Evolutionary conservation across 2,888 invertebrate species (phyloP).

Genomic region (Tolmerus cingulatus): DNA sequence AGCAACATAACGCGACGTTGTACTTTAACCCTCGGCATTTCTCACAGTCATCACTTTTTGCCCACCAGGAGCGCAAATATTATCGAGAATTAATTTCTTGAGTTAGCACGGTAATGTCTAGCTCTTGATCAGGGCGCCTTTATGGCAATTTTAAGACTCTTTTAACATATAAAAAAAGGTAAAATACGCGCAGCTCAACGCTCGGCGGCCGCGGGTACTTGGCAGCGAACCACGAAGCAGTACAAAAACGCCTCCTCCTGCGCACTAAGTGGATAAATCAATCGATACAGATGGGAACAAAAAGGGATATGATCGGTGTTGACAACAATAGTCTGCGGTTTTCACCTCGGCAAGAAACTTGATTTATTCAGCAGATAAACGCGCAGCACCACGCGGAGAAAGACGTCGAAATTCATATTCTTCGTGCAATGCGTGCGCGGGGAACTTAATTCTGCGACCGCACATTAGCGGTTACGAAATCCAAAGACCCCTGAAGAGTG

Average conservation of each 20-base stretch:
- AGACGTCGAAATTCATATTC: neutral
- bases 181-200: neutral
- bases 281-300: slow-evolving; percentile 26
- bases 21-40: neutral
- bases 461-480: slow-evolving; percentile 35
- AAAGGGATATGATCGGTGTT: slow-evolving; percentile 18
- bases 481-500: slow-evolving; percentile 26
- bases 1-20: neutral
- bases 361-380: neutral
- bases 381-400: neutral
- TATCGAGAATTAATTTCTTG: neutral
- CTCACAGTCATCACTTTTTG: neutral
- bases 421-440: slow-evolving; percentile 5
- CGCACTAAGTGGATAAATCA: slow-evolving; percentile 29
- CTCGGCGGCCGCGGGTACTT: neutral
- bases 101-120: neutral
- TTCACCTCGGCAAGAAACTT: slow-evolving; percentile 1
- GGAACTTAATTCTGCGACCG: slow-evolving; percentile 23
- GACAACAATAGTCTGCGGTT: slow-evolving; percentile 38
- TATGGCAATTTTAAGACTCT: neutral
- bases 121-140: neutral
- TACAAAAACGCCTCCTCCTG: neutral
- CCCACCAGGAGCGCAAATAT: neutral
- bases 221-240: neutral
- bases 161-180: neutral